phyloP scores from a whole-genome alignment of 2,888 invertebrate genomes.

The Standfussiana lucernea region DNA sequence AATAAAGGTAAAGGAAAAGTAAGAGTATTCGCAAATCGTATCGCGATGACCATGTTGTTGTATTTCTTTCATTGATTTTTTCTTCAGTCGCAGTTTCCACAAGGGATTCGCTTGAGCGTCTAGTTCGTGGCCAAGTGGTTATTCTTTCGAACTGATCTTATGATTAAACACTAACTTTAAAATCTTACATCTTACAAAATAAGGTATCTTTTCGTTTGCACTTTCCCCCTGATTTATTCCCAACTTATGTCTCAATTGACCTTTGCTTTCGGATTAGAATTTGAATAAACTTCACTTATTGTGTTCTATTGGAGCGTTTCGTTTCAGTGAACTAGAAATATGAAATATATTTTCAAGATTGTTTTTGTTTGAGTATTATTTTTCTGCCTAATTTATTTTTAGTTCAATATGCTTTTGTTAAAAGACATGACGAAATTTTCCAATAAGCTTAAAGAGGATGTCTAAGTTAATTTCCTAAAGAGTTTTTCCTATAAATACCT shows the following conservation, averaged over 20 bases:
- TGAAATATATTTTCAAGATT: slow-evolving; percentile 43
- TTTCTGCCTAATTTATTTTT: slow-evolving; percentile 4
- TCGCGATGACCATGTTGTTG: neutral
- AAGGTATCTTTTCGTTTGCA: slow-evolving; percentile 31
- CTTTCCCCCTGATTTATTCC: slow-evolving; percentile 48
- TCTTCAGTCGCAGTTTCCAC: neutral
- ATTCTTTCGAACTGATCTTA: slow-evolving; percentile 38
- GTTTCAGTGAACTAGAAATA: slow-evolving; percentile 55
- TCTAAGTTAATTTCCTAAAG: slow-evolving; percentile 45
- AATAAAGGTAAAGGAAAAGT: no score
- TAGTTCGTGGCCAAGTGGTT: neutral
- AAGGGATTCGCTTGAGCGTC: neutral
- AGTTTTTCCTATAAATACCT: slow-evolving; percentile 22
- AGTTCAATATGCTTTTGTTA: neutral
- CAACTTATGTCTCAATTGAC: slow-evolving; percentile 33
- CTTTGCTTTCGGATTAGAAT: slow-evolving; percentile 54
- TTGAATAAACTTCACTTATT: slow-evolving; percentile 50
- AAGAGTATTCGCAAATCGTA: no score
- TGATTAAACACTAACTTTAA: slow-evolving; percentile 13
- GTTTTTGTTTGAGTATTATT: neutral
- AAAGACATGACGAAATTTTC: slow-evolving; percentile 16
- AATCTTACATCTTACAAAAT: slow-evolving; percentile 8
- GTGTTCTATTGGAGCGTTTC: slow-evolving; percentile 33
- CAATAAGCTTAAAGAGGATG: slow-evolving; percentile 18
- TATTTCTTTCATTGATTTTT: neutral